Evolutionary conservation across 1,140 invertebrate species (phyloP).

Genomic region (Zaprionus ghesquierei): DNA sequence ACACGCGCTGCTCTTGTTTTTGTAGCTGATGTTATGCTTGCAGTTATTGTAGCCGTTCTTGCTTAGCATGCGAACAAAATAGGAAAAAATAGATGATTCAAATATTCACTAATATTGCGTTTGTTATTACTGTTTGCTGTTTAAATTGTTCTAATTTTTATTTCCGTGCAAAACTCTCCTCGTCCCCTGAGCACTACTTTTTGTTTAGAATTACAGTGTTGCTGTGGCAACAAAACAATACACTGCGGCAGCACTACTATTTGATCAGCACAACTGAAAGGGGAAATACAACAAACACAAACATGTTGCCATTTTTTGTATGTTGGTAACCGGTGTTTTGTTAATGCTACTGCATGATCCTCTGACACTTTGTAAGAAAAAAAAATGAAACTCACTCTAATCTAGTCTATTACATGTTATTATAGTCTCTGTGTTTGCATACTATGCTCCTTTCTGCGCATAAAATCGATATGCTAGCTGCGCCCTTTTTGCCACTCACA

Average conservation of each 20-base stretch:
- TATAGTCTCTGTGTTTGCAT: slow-evolving; percentile 33
- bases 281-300: background rate
- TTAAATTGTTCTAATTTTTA: slow-evolving; percentile 60
- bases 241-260: slow-evolving; percentile 10
- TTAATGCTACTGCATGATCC: slow-evolving; percentile 15
- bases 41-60: slow-evolving; percentile 24
- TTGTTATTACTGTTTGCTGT: slow-evolving; percentile 19
- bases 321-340: slow-evolving; percentile 52
- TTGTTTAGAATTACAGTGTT: slow-evolving; percentile 28
- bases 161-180: slow-evolving; percentile 53
- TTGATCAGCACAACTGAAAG: background rate
- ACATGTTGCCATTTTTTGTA: slow-evolving; percentile 1
- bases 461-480: slow-evolving; percentile 74
- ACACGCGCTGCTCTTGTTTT: slow-evolving; percentile 55
- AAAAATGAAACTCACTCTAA: background rate
- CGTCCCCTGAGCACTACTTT: slow-evolving; percentile 11
- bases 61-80: slow-evolving; percentile 30
- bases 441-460: slow-evolving; percentile 63
- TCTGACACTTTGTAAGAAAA: background rate
- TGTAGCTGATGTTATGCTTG: slow-evolving; percentile 26
- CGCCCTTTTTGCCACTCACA: slow-evolving; percentile 69
- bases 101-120: slow-evolving; percentile 21
- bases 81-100: slow-evolving; percentile 15
- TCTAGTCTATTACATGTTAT: slow-evolving; percentile 22
- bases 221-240: slow-evolving; percentile 34